A percentile compares a stretch with the other conserved stretches of the same genome.
Evolutionary conservation across 1,140 invertebrate genomes (phyloP).

Genomic region (Limonius californicus): DNA sequence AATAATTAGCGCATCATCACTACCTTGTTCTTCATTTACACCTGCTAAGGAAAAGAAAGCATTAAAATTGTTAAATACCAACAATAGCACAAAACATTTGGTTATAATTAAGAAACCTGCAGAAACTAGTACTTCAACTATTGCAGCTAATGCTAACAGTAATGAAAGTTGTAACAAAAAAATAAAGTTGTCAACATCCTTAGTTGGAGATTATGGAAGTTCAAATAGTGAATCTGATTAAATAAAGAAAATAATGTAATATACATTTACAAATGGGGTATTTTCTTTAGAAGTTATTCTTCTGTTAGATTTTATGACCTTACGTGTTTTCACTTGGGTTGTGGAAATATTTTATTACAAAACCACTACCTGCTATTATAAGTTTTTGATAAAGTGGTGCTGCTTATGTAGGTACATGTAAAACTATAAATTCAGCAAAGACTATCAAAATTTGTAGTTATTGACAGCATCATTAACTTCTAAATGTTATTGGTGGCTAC

Average conservation of each 20-base stretch:
- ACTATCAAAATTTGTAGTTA: too few relatives aligned
- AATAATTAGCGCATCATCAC: constrained; percentile 54
- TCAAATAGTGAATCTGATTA: constrained; percentile 27
- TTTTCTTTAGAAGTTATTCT: too few relatives aligned
- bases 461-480: too few relatives aligned
- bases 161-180: constrained; percentile 16
- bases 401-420: too few relatives aligned
- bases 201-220: constrained; percentile 31
- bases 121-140: constrained; percentile 23
- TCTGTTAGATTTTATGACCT: too few relatives aligned
- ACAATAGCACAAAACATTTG: background rate
- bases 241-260: background rate
- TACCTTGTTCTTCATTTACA: constrained; percentile 56
- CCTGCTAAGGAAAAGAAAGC: constrained; percentile 44
- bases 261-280: too few relatives aligned
- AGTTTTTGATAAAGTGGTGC: too few relatives aligned
- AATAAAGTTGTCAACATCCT: constrained; percentile 21
- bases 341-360: too few relatives aligned
- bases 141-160: constrained; percentile 10
- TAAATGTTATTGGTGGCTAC: too few relatives aligned
- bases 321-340: too few relatives aligned
- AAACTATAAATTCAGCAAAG: too few relatives aligned
- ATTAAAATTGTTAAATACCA: constrained; percentile 34
- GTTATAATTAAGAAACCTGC: background rate
- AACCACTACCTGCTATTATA: too few relatives aligned